Evolutionary conservation across 2,113 vertebrate species (phyloP).

Genomic region (Sarotherodon lohbergeri): DNA sequence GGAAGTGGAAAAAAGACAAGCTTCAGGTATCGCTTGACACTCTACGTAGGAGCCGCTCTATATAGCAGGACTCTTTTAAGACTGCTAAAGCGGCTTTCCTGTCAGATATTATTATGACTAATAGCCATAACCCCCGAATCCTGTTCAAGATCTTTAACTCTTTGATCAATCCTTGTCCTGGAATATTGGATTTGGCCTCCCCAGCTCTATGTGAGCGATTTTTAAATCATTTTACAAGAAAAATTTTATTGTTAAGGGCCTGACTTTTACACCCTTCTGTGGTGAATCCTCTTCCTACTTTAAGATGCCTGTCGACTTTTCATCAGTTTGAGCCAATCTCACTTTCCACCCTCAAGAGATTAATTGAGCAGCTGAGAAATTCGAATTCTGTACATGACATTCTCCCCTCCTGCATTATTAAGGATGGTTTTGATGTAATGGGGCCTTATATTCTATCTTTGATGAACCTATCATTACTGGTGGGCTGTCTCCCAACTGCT

Average conservation of each 20-base stretch:
- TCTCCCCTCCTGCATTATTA: neutral
- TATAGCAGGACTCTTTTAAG: neutral
- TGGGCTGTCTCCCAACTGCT: neutral
- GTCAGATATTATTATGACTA: neutral
- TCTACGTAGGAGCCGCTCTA: neutral
- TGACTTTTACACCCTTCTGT: neutral
- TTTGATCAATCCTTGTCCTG: neutral
- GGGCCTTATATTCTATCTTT: neutral
- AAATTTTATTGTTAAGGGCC: neutral
- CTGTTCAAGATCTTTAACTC: neutral
- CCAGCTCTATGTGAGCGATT: neutral
- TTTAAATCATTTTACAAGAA: neutral
- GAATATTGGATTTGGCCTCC: neutral
- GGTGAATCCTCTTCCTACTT: neutral
- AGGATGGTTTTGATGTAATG: neutral
- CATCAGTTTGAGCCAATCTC: neutral
- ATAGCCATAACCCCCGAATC: neutral
- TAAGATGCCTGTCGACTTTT: neutral
- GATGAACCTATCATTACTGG: neutral
- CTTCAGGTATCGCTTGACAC: neutral
- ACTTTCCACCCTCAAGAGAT: neutral
- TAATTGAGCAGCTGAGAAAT: neutral
- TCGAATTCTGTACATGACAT: neutral
- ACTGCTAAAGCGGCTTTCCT: neutral
- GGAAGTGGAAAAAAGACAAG: neutral